Evolutionary conservation across 1,140 invertebrate genomes (phyloP).

Genomic region (Eurosta solidaginis): DNA sequence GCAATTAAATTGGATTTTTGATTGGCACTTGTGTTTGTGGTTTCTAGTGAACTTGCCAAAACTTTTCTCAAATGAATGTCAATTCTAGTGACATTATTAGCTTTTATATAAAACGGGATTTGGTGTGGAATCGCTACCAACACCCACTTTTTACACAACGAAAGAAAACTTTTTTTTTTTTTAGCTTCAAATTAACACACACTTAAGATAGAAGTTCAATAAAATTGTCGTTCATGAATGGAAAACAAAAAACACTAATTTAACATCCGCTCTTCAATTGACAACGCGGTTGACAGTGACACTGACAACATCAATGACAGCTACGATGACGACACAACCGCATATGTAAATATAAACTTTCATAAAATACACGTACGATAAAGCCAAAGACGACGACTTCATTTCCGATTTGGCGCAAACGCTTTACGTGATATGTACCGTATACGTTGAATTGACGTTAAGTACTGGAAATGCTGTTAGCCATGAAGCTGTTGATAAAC

Average conservation of each 20-base stretch:
- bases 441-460: conserved; percentile 38
- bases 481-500: conserved; percentile 44
- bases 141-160: no score
- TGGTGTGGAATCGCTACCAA: no score
- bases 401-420: background rate
- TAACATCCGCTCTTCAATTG: background rate
- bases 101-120: no score
- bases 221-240: background rate
- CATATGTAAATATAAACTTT: no score
- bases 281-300: conserved; percentile 2
- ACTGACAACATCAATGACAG: conserved; percentile 9
- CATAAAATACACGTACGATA: background rate
- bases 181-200: no score
- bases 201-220: background rate
- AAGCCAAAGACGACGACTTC: background rate
- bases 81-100: no score
- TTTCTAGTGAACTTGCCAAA: no score
- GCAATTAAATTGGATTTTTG: no score
- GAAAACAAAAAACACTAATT: background rate
- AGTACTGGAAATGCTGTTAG: conserved; percentile 44
- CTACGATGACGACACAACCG: background rate
- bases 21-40: no score
- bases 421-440: conserved; percentile 23
- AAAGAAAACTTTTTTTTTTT: no score
- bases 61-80: no score